Percentiles rank a stretch among this genome's conserved stretches.
These are phyloP conservation scores for Porites australiensis DNA, from an alignment of 64 coral and sea anemone species.

Conservation along the genomic window DNA sequence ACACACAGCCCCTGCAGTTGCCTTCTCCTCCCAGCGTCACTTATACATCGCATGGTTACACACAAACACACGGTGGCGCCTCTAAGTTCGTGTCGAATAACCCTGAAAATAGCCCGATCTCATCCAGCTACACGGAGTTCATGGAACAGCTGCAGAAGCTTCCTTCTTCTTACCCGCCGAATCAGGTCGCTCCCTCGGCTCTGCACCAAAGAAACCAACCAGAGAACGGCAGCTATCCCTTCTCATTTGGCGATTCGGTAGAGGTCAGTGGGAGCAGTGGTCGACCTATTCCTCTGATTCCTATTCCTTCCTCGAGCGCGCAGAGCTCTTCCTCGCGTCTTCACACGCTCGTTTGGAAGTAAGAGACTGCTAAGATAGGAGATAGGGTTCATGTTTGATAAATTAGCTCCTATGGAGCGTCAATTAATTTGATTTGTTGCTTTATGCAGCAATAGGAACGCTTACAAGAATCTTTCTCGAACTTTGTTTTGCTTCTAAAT, in stretches of 20 bases:
- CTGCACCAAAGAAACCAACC: constrained; percentile 89
- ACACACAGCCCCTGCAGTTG: constrained; percentile 75
- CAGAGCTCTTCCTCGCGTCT: constrained; percentile 52
- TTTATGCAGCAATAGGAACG: constrained; percentile 2
- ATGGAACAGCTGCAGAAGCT: constrained; percentile 92
- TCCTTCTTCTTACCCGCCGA: constrained; percentile 78
- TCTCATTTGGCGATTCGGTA: constrained; percentile 69
- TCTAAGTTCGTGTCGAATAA: constrained; percentile 70
- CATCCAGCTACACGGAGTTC: constrained; percentile 88
- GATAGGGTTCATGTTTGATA: constrained; percentile 1
- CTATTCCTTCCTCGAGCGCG: constrained; percentile 57
- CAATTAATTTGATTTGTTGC: constrained; percentile 17
- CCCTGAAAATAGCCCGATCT: constrained; percentile 24
- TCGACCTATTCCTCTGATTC: constrained; percentile 34
- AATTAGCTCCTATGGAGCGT: constrained; percentile 46
- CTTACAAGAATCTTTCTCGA: background rate
- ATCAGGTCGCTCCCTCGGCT: constrained; percentile 88
- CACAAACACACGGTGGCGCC: constrained; percentile 60
- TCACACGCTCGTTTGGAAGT: constrained; percentile 92
- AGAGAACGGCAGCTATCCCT: constrained; percentile 66
- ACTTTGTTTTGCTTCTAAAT: constrained; percentile 16
- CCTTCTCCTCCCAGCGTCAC: constrained; percentile 46
- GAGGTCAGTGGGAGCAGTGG: constrained; percentile 46
- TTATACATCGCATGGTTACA: constrained; percentile 61
- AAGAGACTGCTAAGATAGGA: background rate